Evolutionary conservation across 2,797 vertebrate genomes (phyloP), one percentile per base, ranked within the genome.

Genomic region (Masticophis lateralis): DNA sequence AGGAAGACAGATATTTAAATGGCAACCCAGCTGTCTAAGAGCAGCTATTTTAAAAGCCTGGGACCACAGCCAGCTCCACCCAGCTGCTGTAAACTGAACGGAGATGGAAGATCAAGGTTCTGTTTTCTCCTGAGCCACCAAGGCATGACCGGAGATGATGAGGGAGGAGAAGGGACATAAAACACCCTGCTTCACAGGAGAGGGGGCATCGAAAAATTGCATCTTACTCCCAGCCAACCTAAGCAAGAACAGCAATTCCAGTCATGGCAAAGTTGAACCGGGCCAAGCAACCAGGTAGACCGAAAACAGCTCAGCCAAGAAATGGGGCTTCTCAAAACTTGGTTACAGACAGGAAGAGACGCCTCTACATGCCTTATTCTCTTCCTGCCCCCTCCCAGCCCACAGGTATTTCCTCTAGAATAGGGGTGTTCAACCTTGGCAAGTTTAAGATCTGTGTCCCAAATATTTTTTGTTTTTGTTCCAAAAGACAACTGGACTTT

Each of bases 41-140:
- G 25, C 93, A 0, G 56, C 96, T 97, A 96, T 97, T 97, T 96
- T 97, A 96, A 96, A 93, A 92, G 91, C 47, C 8, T 0, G 2
- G 92, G 92, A 94, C 20, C 11, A 20, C 6, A 89, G 96, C 95
- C 96, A 96, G 92, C 93, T 94, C 20, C 93, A 92, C 93, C 83
- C 96, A 96, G 95, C 95, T 95, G 96, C 92, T 92, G 57, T 0
- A 3, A 94, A 95, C 93, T 55, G 89, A 92, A 90, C 90, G 83
- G 92, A 32, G 86, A 59, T 53, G 5, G 5, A 11, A 5, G 89
- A n/a, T 56, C 53, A n/a, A 90, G 91, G 92, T 57, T 87, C 94
- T 56, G 0, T 0, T 93, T 96, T 90, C 95, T 94, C 87, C 4
- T 0, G 59, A 0, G 11, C 88, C 90, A n/a, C 47, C 8, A 14